Conservation (phyloP, 2,113 vertebrate species). For the Tricholaema leucomelas region DNA sequence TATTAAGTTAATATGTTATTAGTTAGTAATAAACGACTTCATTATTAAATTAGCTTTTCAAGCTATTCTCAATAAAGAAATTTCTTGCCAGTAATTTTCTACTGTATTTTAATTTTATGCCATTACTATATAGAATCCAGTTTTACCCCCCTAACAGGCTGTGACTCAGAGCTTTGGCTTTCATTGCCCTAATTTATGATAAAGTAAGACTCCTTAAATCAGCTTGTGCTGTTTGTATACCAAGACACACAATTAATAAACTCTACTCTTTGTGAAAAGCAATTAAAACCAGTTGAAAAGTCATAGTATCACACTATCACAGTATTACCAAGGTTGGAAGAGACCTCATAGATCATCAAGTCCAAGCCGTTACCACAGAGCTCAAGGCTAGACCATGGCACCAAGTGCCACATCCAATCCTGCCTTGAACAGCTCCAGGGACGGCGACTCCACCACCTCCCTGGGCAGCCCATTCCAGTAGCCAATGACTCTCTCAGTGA, state of each 20-base stretch:
- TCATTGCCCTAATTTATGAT: neutral
- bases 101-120: neutral
- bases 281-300: neutral
- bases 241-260: neutral
- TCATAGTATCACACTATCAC: no score
- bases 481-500: no score
- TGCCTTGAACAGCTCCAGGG: no score
- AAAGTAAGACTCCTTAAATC: neutral
- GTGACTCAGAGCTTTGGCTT: neutral
- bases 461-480: no score
- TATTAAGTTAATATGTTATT: neutral
- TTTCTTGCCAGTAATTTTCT: neutral
- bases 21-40: neutral
- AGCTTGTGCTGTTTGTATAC: neutral
- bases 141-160: neutral
- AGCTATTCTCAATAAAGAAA: neutral
- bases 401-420: no score
- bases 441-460: no score
- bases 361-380: no score
- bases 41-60: neutral
- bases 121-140: neutral
- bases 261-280: neutral
- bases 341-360: no score
- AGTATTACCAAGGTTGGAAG: no score
- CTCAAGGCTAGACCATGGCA: no score